Percentiles rank a stretch among this genome's conserved stretches.
Conservation (phyloP, 1,140 invertebrate genomes). For the Mya arenaria region DNA sequence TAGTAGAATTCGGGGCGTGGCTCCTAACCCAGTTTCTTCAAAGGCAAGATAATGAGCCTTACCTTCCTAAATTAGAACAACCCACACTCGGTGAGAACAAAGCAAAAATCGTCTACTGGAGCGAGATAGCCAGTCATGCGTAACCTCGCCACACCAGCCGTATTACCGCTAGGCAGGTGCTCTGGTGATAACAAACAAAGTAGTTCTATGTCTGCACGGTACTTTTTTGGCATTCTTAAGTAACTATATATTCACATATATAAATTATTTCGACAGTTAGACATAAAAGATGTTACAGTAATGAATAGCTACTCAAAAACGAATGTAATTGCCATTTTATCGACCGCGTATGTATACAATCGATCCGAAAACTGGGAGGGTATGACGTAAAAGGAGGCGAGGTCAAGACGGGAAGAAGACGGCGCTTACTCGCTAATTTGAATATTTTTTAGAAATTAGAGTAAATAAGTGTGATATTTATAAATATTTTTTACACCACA, state of each 20-base stretch:
- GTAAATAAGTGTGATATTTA: background rate
- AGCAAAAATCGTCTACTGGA: slow-evolving; percentile 18
- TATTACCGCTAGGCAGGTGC: slow-evolving; percentile 13
- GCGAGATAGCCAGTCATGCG: slow-evolving; percentile 41
- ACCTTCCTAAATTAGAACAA: slow-evolving; percentile 53
- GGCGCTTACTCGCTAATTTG: slow-evolving; percentile 28
- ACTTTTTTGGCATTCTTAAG: background rate
- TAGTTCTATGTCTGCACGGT: slow-evolving; percentile 7
- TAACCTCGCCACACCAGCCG: slow-evolving; percentile 51
- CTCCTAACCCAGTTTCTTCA: slow-evolving; percentile 38
- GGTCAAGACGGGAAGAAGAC: slow-evolving; percentile 41
- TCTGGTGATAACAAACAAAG: background rate
- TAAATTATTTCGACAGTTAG: background rate
- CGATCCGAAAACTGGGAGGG: slow-evolving; percentile 45
- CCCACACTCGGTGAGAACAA: slow-evolving; percentile 31
- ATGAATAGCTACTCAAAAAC: background rate
- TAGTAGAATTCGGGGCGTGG: too few species aligned
- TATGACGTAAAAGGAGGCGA: slow-evolving; percentile 54
- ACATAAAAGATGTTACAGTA: background rate
- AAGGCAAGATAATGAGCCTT: slow-evolving; percentile 29
- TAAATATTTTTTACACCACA: background rate
- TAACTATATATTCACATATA: background rate
- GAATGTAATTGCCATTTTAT: background rate
- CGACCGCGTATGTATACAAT: slow-evolving; percentile 30
- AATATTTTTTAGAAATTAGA: slow-evolving; percentile 23